A percentile compares a stretch with the other conserved stretches of the same genome.
Conservation (phyloP, 2,797 vertebrate genomes). For the Mormyrus proboscirostris region DNA sequence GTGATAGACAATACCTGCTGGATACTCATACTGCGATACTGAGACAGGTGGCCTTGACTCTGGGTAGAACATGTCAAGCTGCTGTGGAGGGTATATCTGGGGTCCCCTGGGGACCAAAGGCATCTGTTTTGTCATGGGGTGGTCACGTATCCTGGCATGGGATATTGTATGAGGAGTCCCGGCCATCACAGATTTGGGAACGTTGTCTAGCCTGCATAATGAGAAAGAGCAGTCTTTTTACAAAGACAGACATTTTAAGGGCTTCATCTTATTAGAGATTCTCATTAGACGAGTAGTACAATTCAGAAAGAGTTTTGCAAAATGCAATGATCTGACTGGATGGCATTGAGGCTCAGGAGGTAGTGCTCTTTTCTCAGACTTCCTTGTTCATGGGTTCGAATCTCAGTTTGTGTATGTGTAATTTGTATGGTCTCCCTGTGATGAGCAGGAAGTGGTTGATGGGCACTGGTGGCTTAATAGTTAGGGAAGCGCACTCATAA, state of each 20-base stretch:
- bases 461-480: too few relatives aligned
- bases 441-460: too few relatives aligned
- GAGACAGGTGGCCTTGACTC: constrained; percentile 74
- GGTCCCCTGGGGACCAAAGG: constrained; percentile 77
- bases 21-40: constrained; percentile 83
- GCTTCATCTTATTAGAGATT: not conserved
- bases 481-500: too few relatives aligned
- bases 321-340: not conserved
- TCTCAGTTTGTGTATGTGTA: not conserved
- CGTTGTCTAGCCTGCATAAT: constrained; percentile 67
- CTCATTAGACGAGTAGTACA: not conserved
- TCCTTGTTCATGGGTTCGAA: not conserved
- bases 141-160: constrained; percentile 68
- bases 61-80: constrained; percentile 80
- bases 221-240: not conserved
- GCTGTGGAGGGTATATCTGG: constrained; percentile 75
- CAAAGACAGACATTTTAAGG: not conserved
- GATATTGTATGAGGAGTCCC: constrained; percentile 71
- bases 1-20: constrained; percentile 64
- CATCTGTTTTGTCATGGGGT: constrained; percentile 78
- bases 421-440: not conserved
- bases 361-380: not conserved
- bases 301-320: not conserved
- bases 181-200: constrained; percentile 73
- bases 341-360: not conserved